These are phyloP conservation scores for Saguinus imperator DNA, from an alignment of 2,113 vertebrate species.

Conservation along the genomic window DNA sequence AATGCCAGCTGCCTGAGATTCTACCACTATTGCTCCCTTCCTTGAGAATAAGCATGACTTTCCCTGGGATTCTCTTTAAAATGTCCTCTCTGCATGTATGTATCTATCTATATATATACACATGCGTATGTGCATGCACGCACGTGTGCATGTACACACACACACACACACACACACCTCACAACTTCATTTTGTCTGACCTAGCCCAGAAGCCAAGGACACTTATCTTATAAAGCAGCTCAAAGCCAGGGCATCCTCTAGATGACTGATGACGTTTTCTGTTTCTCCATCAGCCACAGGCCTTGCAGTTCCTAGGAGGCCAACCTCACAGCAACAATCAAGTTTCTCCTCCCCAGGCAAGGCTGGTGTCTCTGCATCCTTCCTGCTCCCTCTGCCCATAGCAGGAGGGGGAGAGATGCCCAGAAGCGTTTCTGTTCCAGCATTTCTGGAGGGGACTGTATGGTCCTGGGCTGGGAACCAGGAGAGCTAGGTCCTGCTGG, in stretches of 20 bases:
- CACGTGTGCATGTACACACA: too few relatives aligned
- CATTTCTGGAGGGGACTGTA: neutral
- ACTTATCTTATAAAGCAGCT: neutral
- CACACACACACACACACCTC: too few relatives aligned
- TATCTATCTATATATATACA: neutral
- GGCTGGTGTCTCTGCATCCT: neutral
- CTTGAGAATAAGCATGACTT: neutral
- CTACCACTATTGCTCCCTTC: neutral
- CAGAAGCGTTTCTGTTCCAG: neutral
- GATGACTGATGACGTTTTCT: neutral
- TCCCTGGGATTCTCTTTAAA: neutral
- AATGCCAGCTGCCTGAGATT: neutral
- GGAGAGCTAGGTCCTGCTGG: neutral
- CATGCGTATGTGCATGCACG: too few relatives aligned
- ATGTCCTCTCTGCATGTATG: neutral
- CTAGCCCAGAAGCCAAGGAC: slow-evolving; percentile 28
- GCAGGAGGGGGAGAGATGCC: neutral
- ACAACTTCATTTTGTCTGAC: neutral
- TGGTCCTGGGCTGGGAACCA: neutral
- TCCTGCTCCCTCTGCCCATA: neutral
- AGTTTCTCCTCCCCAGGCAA: neutral
- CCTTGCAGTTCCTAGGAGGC: neutral
- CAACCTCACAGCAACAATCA: neutral
- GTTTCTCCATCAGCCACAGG: neutral
- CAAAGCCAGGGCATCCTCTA: neutral